Evolutionary conservation across 1,140 invertebrate genomes (phyloP).

Genomic region (Macrosteles quadrilineatus): DNA sequence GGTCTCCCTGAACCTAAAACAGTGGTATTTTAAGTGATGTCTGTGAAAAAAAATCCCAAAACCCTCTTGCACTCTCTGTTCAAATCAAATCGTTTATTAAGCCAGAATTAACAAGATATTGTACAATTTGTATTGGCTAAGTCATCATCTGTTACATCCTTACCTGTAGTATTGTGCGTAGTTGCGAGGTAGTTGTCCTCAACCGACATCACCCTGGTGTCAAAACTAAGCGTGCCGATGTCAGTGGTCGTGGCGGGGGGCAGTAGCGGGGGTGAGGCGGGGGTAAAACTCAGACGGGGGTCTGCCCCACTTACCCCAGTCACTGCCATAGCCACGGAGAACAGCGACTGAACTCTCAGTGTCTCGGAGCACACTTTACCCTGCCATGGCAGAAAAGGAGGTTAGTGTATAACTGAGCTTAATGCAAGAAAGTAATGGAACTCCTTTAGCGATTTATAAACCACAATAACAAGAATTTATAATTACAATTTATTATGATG

Average conservation of each 20-base stretch:
- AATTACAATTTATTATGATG: too few species aligned
- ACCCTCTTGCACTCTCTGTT: too few species aligned
- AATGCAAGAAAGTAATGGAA: too few species aligned
- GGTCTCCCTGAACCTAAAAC: too few species aligned
- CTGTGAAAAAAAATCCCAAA: too few species aligned
- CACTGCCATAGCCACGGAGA: constrained; percentile 69
- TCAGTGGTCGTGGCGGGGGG: constrained; percentile 45
- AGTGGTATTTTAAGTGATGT: too few species aligned
- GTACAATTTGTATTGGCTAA: too few species aligned
- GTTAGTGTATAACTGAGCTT: too few species aligned
- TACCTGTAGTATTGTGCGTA: constrained; percentile 59
- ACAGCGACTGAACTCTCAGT: constrained; percentile 72
- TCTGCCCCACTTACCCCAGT: constrained; percentile 54
- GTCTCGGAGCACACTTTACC: constrained; percentile 74
- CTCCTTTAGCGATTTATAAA: too few species aligned
- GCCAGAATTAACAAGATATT: too few species aligned
- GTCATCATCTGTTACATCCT: constrained; percentile 42
- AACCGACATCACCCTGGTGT: constrained; percentile 6
- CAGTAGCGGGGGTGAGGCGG: constrained; percentile 39
- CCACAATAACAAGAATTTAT: too few species aligned
- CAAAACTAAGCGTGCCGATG: constrained; percentile 64
- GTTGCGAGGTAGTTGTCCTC: constrained; percentile 75
- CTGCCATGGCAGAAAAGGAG: constrained; percentile 57
- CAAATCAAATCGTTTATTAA: too few species aligned
- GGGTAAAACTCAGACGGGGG: constrained; percentile 51